Base-by-base conservation (phyloP, 2,888 invertebrate genomes). In the Oscheius myriophilus region DNA sequence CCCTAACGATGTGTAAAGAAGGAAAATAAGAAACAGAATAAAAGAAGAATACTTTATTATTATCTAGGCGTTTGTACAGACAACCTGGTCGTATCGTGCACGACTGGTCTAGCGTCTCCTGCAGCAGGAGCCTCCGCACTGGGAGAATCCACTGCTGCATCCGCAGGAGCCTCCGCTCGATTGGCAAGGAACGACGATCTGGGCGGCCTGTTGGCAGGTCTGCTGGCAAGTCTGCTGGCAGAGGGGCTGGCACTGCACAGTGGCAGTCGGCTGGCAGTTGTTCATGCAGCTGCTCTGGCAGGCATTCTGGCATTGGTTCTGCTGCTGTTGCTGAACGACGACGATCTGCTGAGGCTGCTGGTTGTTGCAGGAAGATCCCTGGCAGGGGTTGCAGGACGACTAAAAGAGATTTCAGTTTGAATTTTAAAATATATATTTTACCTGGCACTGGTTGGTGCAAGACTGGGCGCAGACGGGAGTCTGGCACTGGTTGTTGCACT, bases 121-220 rank as follows among this genome's bases (percentile, higher is more conserved):
- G 71, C 80, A 81, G 78, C 80, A 81, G 39, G 76, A 76, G 58
- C 74, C 72, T 51, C 80, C 80, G 74, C 80, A 81, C 65, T 73
- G 73, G 45, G 67, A 57, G 73, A 76, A 81, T 65, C 80, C 80
- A 33, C 73, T 67, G 26, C 65, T 71, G 67, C 80, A 80, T 18
- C 61, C 61, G 52, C 74, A 71, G 9, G 49, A 46, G 49, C 26
- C 18, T n/a, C 63, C 67, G 14, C 65, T 58, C 16, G 59, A 46
- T 41, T 63, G 62, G 69, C 78, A 80, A 46, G 78, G 80, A 14
- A 78, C 71, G 62, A 75, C 76, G 58, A 76, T 78, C 68, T 74
- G 74, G 33, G 69, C 70, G 62, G 76, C 79, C 66, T 79, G 78
- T 52, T 78, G 76, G 69, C 80, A 81, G n/a, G 80, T 81, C 54